Evolutionary conservation across 2,113 vertebrate genomes (phyloP), one percentile per base, ranked within the genome.

Genomic region (Bungarus multicinctus): DNA sequence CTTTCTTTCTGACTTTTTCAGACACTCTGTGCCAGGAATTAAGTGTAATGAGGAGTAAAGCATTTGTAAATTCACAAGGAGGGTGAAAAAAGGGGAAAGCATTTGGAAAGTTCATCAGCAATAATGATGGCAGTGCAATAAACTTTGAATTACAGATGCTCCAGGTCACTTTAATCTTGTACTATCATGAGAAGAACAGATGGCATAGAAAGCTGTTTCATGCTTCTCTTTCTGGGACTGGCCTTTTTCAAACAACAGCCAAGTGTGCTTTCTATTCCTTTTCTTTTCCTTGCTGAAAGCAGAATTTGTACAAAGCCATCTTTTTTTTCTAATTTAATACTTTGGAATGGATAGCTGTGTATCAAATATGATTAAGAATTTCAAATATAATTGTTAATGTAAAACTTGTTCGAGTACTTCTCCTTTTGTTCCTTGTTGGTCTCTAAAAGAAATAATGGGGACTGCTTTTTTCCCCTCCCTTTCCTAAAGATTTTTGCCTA

Each of bases 141-240:
- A 3, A 0, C 95, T 96, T 94, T 0, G 23, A 91, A 74, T 85
- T 50, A 34, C 0, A 0, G 87, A 85, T 89, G 96, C 97, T 96
- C 92, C 0, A 88, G 95, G 97, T 97, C 95, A 97, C 96, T 97
- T 97, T 93, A 92, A 97, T 95, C 95, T 87, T 94, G 96, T 96
- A 2, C 96, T 96, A 96, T 97, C 95, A 97, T 96, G 93, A 97
- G 95, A 95, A 98, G 98, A 97, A 95, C 97, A 98, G 97, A 97
- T 97, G 97, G 96, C 87, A 52, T 93, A 54, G 88, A 50, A 54
- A 88, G 87, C 16, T 54, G 53, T 39, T 81, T 81, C 74, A 81
- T 81, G 74, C 34, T 22, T 81, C 74, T 22, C 34, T 81, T 43
- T 39, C 43, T 22, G 20, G 34, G 39, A 39, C 34, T 39, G 74